Percentiles rank a stretch among this genome's conserved stretches.
Conservation (phyloP, 35 echinoderm and acorn worm genomes). For the Chiridota heheva region DNA sequence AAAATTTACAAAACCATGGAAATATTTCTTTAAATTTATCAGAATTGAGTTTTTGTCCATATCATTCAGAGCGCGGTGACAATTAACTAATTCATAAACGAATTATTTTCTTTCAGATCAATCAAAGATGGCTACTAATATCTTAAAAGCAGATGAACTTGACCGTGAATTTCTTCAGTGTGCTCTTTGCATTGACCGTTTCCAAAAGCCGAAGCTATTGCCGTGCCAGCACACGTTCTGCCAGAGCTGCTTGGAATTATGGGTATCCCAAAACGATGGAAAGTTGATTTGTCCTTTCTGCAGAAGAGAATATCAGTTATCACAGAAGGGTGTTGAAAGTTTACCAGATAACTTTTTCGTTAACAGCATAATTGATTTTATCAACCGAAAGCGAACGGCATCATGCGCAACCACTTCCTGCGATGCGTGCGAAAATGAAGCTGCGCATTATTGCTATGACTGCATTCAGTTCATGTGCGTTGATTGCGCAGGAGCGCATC, state of each 20-base stretch:
- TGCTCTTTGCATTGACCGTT: constrained; percentile 87
- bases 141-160: constrained; percentile 75
- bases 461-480: constrained; percentile 85
- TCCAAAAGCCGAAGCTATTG: constrained; percentile 86
- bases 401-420: constrained; percentile 48
- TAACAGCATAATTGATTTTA: constrained; percentile 98
- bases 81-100: too few relatives aligned
- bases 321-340: constrained; percentile 53
- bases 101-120: neutral
- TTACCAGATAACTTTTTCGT: constrained; percentile 97
- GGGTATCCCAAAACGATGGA: constrained; percentile 68
- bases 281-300: constrained; percentile 88
- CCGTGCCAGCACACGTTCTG: constrained; percentile 96
- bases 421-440: constrained; percentile 81
- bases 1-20: too few relatives aligned
- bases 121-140: constrained; percentile 18
- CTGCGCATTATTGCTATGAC: constrained; percentile 74
- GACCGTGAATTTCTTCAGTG: constrained; percentile 91
- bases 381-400: constrained; percentile 71
- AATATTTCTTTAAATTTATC: too few relatives aligned
- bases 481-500: constrained; percentile 83
- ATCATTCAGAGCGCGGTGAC: too few relatives aligned
- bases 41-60: too few relatives aligned
- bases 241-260: constrained; percentile 74
- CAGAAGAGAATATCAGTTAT: constrained; percentile 75